Evolutionary conservation across 2,797 vertebrate genomes (phyloP), one percentile per base, ranked within the genome.

Genomic region (Propithecus perrieri): DNA sequence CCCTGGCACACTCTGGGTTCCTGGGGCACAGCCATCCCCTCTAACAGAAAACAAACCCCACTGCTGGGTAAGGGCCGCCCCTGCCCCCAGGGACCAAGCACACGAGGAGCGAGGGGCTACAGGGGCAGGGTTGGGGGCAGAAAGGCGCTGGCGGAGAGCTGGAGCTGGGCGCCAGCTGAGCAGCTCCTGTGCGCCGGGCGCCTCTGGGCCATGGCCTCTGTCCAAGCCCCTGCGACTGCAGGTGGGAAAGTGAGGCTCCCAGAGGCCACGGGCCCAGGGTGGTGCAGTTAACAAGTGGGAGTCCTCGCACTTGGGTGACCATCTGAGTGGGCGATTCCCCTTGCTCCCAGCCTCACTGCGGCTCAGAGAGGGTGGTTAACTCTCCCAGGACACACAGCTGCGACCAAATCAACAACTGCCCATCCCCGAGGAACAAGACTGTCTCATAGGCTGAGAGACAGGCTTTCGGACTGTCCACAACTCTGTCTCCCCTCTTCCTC

Each of bases 191-290:
- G 41, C 30, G 67, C 46, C 30, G 7, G 22, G 6, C 11, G 17
- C 0, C 10, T 53, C 43, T 22, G 22, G 0, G 55, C 41, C 41
- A 2, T 6, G 28, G 2, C 35, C 24, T 18, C 6, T 0, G 43
- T 20, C 6, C 38, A 13, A 38, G 50, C 13, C 20, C 33, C 63
- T n/a, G 33, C 6, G 1, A n/a, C 33, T 65, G 33, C 22, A 57
- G 61, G 15, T 63, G 30, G 14, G 30, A 55, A 33, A 69, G 1
- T 10, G 28, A 69, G 38, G 24, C 7, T 38, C 10, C 0, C 55
- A 24, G 79, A 43, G 12, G 38, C n/a, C 61, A 0, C 5, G 15
- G 28, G 55, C 17, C 38, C 63, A 6, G n/a, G 38, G 38, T 35
- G 20, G 1, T 2, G 14, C 24, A 46, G 57, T 35, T 48, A 33